Evolutionary conservation across 2,888 invertebrate species (phyloP), one percentile per base, ranked within the genome.

Genomic region (Heliconius ismenius): DNA sequence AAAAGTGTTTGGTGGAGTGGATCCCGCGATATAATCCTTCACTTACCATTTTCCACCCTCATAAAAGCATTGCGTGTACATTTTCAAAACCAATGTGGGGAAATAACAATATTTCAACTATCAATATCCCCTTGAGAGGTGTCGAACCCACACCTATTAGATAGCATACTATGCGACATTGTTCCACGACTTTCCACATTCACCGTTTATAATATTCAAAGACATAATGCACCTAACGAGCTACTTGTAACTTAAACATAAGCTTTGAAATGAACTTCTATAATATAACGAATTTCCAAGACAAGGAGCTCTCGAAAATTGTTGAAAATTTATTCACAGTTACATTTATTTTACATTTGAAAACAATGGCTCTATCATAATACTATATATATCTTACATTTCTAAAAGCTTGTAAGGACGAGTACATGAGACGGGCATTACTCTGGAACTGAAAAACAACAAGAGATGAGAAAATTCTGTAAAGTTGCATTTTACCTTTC

Each of bases 201-300:
- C 21, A 21, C 2, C 54, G 18, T 58, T n/a, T 26, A 62, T 15
- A 26, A 62, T 13, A 62, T 62, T 62, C 11, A 62, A 26, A 62
- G 10, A 26, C 24, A 62, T 24, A 65, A 65, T 36, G 64, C 64
- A 65, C 9, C 64, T 65, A 65, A 65, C 36, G 36, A 65, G 64
- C n/a, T 36, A 32, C 64, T 65, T 65, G 64, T 65, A 65, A 65
- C 36, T 65, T 65, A 36, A 65, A 36, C 32, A 32, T 65, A 65
- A 65, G 32, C 64, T 65, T 11, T n/a, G 36, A 65, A 65, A 36
- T 36, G 10, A 65, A 58, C 58, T 58, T n/a, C 58, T 58, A 58
- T 18, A 49, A 21, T 32, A 36, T n/a, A 32, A 65, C 36, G 36
- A 65, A n/a, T n/a, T 65, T 36, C n/a, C 4, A 36, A 65, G 64